Percentiles rank a stretch among this genome's conserved stretches.
phyloP scores from a whole-genome alignment of 1,140 invertebrate species.

The Hetaerina americana region DNA sequence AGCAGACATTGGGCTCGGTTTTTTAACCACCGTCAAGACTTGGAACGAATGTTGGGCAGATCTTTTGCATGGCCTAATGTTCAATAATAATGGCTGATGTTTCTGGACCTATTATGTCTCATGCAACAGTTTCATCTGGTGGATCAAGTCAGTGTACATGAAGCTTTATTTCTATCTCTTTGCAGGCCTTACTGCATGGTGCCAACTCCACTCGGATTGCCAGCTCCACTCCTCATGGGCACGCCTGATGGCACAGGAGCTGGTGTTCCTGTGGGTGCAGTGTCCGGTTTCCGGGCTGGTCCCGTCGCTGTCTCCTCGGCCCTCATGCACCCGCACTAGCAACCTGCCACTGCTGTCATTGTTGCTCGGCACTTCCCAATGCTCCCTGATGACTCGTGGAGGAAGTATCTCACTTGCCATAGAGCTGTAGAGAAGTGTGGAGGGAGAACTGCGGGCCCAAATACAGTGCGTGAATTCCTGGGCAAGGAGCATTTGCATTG shows the following conservation, averaged over 20 bases:
- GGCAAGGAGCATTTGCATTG: constrained; percentile 72
- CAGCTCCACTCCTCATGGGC: neutral
- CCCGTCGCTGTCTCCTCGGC: constrained; percentile 32
- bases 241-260: neutral
- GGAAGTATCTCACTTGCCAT: constrained; percentile 41
- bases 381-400: constrained; percentile 37
- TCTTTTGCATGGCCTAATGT: too few relatives aligned
- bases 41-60: too few relatives aligned
- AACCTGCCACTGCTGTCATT: constrained; percentile 21
- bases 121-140: too few relatives aligned
- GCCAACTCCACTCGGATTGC: neutral
- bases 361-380: constrained; percentile 17
- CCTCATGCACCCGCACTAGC: constrained; percentile 22
- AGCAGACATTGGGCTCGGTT: too few relatives aligned
- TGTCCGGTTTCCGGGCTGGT: constrained; percentile 26
- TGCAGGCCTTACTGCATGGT: neutral
- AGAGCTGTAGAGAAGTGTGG: constrained; percentile 41
- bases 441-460: constrained; percentile 38
- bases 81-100: too few relatives aligned
- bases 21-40: too few relatives aligned
- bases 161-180: neutral
- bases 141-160: too few relatives aligned
- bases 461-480: constrained; percentile 50
- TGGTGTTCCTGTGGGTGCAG: neutral
- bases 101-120: too few relatives aligned